Evolutionary conservation across 2,888 invertebrate genomes (phyloP).

Genomic region (Loripinus fragilis): DNA sequence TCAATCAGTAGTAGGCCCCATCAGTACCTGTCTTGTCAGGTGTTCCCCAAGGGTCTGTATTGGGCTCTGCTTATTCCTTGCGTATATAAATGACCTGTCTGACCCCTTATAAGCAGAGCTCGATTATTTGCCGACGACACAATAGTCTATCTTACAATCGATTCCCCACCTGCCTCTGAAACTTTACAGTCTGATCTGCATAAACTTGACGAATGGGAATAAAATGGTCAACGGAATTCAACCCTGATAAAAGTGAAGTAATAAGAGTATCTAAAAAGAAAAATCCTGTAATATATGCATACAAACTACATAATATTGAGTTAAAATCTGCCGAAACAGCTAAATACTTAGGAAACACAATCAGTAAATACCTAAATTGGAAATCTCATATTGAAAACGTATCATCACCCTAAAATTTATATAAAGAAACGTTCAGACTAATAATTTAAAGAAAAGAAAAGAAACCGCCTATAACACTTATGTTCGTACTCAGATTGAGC

Average conservation of each 20-base stretch:
- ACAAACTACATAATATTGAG: background rate
- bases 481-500: no score
- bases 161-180: background rate
- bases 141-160: background rate
- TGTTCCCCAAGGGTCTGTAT: background rate
- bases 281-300: background rate
- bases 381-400: background rate
- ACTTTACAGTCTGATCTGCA: background rate
- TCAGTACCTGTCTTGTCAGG: background rate
- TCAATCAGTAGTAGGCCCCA: background rate
- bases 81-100: background rate
- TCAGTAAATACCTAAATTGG: background rate
- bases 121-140: background rate
- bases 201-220: no score
- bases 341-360: background rate
- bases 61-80: background rate
- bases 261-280: background rate
- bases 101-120: background rate
- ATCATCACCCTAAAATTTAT: background rate
- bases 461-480: no score
- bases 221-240: no score
- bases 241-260: background rate
- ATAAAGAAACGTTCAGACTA: background rate
- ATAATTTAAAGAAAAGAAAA: background rate
- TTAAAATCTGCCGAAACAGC: background rate